Base-by-base conservation (phyloP, 2,888 invertebrate species). In the Clistopyga incitator region DNA sequence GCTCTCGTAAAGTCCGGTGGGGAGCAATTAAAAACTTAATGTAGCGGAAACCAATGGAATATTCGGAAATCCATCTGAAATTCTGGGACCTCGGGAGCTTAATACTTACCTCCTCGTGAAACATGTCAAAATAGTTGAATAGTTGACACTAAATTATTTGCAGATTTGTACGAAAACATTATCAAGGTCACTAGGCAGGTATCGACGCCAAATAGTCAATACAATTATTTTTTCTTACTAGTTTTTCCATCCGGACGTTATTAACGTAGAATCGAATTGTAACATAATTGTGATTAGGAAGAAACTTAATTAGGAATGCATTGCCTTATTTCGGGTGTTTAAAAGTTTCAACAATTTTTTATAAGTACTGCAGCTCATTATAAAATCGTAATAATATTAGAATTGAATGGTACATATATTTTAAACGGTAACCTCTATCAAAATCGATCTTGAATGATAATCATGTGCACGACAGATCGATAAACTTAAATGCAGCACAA, bases 21-120 rank as follows among this genome's bases (percentile, higher is more conserved):
- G 65, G 64, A 47, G 38, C 50, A 75, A 81, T 74, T 74, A 80
- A 74, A 78, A 29, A 61, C 71, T 72, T 15, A 13, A 42, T 77
- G 15, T 45, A 65, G 42, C 42, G 34, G 34, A 56, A 52, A 78
- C 15, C 70, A 64, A 64, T 70, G n/a, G 38, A 54, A 42, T 3
- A 42, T 67, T 42, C 42, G 1, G 42, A 52, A 74, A 18, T 72
- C 18, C 15, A 18, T 61, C 34, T 34, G 34, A 70, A 10, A 42
- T 52, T 23, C 20, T 42, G 52, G 29, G 56, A 11, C 54, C 20
- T 42, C 38, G 18, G 23, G 10, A 72, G 10, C 23, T 42, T 8
- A 29, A 64, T 13, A 38, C 0, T 34, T 61, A 64, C 15, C 15
- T 15, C 15, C 23, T 64, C 13, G 18, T 65, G 4, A 42, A 65